Conservation (phyloP, 2,888 invertebrate species). For the Xylota segnis region DNA sequence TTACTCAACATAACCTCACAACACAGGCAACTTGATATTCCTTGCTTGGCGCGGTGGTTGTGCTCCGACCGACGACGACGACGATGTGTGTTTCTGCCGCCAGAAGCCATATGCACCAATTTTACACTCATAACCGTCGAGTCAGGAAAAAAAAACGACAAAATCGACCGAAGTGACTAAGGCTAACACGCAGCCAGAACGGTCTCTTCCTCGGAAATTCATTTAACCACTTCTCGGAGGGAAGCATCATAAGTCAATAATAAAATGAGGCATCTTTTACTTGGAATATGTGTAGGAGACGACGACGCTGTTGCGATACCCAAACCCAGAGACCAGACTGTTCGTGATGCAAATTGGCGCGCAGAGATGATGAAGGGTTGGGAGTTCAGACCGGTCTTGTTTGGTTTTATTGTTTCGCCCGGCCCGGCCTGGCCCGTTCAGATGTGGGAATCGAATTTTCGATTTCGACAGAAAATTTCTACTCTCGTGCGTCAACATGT, state of each 20-base stretch:
- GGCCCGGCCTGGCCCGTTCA: no score
- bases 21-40: constrained; percentile 26
- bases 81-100: not conserved
- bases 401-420: no score
- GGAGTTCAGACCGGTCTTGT: constrained; percentile 12
- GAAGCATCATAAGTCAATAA: constrained; percentile 47
- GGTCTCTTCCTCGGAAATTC: constrained; percentile 33
- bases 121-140: not conserved
- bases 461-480: constrained; percentile 13
- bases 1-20: constrained; percentile 29
- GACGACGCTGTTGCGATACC: not conserved
- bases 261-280: constrained; percentile 13
- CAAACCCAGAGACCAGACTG: not conserved
- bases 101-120: constrained; percentile 48
- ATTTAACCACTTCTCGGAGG: constrained; percentile 37
- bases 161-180: not conserved
- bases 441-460: constrained; percentile 17
- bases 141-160: not conserved
- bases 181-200: constrained; percentile 14
- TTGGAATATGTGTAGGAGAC: constrained; percentile 5
- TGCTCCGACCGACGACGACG: constrained; percentile 1
- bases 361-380: constrained; percentile 2
- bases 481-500: constrained; percentile 21
- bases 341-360: constrained; percentile 2
- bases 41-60: not conserved